phyloP scores from a whole-genome alignment of 1,140 invertebrate genomes.

The silkworm (Bombyx mori) region ASM3026992v2 NC_085127.1:3595001-3595500 shows the following conservation, averaged over 20 bases:
- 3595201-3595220: constrained; percentile 82
- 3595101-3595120: constrained; percentile 82
- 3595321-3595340: constrained; percentile 77
- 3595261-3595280: constrained; percentile 85
- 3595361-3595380: constrained; percentile 79
- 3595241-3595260: constrained; percentile 82
- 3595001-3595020: constrained; percentile 84
- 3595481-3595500: constrained; percentile 81
- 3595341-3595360: constrained; percentile 77
- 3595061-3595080: constrained; percentile 87
- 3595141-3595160: constrained; percentile 83
- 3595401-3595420: constrained; percentile 31
- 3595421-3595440: no score
- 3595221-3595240: constrained; percentile 85
- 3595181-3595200: constrained; percentile 83
- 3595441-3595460: background rate
- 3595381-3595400: constrained; percentile 79
- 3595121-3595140: constrained; percentile 85
- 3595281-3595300: constrained; percentile 83
- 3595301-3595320: constrained; percentile 79
- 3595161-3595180: constrained; percentile 86
- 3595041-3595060: constrained; percentile 86
- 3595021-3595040: constrained; percentile 81
- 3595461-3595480: constrained; percentile 73
- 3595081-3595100: constrained; percentile 78